Base-by-base conservation (phyloP, 2,113 vertebrate genomes). In the Nothoprocta pentlandii region DNA sequence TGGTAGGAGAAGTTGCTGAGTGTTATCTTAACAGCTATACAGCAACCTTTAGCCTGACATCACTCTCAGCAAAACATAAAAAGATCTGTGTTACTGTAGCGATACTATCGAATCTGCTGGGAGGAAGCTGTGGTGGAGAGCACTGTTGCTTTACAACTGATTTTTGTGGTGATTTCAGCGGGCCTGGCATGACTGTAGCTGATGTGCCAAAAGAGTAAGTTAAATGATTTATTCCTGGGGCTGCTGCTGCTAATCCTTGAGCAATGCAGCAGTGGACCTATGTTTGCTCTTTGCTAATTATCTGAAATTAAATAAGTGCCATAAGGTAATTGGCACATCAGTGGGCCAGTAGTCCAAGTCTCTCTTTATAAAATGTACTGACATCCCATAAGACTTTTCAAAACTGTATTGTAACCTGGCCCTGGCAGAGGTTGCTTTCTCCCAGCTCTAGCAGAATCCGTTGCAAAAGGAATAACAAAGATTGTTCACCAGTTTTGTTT, bases 61-160 rank as follows among this genome's bases (percentile, higher is more conserved):
- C 10, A 4, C 42, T 84, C 59, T 73, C 5, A 10, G 30, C 74
- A 34, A 30, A 69, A 53, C 32, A 9, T 12, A 49, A 20, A 36
- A 54, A 54, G 54, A 47, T 23, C n/a, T 11, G 20, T 26, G 28
- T 73, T 39, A 26, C 42, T 71, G 51, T 20, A 32, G 4, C 8
- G 58, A 47, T 90, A 67, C 16, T 90, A 12, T 82, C 85, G 0
- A 6, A 25, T 28, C 34, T 68, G 41, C 71, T 46, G 59, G 36
- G 87, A 91, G 93, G 89, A 95, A 94, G 71, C 87, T 87, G 87
- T 62, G 93, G 79, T 75, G 54, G 34, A 63, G 63, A 80, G 19
- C 54, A 6, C 46, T 69, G 19, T 59, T 81, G 75, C 59, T 73
- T 44, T 69, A 42, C 36, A 74, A 20, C 23, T 87, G 91, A 85